A percentile compares a stretch with the other conserved stretches of the same genome.
These are phyloP conservation scores for Platycheirus rosarum DNA, from an alignment of 2,888 invertebrate genomes.

Conservation along the genomic window DNA sequence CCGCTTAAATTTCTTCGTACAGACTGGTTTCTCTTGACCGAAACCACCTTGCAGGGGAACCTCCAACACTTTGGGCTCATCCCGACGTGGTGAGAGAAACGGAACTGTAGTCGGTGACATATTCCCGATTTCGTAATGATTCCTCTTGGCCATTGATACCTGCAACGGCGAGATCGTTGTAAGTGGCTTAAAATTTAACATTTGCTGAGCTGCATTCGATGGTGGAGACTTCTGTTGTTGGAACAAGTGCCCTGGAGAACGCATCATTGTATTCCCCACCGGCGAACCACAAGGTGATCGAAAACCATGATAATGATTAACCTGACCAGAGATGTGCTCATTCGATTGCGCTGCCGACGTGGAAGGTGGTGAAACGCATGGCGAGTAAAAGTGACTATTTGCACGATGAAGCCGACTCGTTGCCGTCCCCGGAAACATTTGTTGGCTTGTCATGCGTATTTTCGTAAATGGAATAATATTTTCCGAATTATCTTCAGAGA, in stretches of 20 bases:
- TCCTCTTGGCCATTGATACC: constrained; percentile 80
- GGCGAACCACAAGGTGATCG: constrained; percentile 78
- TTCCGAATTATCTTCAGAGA: constrained; percentile 90
- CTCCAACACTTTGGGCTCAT: constrained; percentile 80
- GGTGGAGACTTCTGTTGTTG: constrained; percentile 80
- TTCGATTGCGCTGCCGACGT: constrained; percentile 66
- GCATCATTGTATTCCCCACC: constrained; percentile 77
- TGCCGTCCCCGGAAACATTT: constrained; percentile 35
- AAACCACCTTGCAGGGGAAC: constrained; percentile 79
- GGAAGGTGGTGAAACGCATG: constrained; percentile 82
- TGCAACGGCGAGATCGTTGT: constrained; percentile 81
- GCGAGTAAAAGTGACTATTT: constrained; percentile 81
- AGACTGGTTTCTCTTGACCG: constrained; percentile 80
- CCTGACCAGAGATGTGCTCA: constrained; percentile 49
- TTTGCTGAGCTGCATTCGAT: constrained; percentile 80
- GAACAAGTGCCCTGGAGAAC: constrained; percentile 80
- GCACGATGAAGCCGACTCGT: constrained; percentile 76
- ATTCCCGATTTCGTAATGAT: constrained; percentile 80
- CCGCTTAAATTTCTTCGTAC: constrained; percentile 81
- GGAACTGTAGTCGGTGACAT: constrained; percentile 81
- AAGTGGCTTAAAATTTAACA: constrained; percentile 80
- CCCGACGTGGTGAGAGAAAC: constrained; percentile 81
- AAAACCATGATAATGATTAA: constrained; percentile 77
- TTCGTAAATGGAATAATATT: constrained; percentile 84
- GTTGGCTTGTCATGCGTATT: constrained; percentile 77